These are phyloP conservation scores for Dendrocincla tyrannina DNA, from an alignment of 2,797 vertebrate genomes.

Conservation along the genomic window DNA sequence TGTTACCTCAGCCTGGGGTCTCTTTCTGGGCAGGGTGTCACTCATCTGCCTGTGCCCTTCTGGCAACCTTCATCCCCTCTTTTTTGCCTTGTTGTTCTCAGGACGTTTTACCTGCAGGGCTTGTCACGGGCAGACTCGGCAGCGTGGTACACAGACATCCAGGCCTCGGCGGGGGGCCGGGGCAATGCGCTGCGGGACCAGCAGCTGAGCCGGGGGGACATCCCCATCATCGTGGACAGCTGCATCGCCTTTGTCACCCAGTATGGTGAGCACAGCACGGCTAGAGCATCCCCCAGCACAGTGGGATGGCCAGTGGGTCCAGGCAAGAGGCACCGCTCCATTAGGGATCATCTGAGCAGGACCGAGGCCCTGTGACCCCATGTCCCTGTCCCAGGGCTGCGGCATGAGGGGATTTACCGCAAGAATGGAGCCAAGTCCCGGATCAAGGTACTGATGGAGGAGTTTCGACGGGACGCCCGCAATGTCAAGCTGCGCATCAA, in stretches of 20 bases:
- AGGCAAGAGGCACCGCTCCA: fast-evolving
- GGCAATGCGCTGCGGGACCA: constrained; percentile 90
- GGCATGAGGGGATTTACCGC: constrained; percentile 94
- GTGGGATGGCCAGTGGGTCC: fast-evolving
- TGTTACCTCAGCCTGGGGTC: not conserved
- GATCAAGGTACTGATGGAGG: constrained; percentile 93
- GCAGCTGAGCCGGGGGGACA: constrained; percentile 93
- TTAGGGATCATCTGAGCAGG: not conserved
- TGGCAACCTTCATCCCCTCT: not conserved
- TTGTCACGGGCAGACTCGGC: constrained; percentile 84
- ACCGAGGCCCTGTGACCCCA: fast-evolving
- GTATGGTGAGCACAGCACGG: constrained; percentile 82
- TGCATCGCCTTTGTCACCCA: constrained; percentile 98
- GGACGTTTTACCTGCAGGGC: constrained; percentile 93
- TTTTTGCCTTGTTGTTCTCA: constrained; percentile 68
- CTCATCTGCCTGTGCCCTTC: fast-evolving
- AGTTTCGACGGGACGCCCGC: constrained; percentile 92
- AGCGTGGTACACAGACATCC: constrained; percentile 88
- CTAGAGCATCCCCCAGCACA: fast-evolving
- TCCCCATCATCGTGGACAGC: constrained; percentile 97
- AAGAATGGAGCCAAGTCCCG: constrained; percentile 95
- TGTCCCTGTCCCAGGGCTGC: constrained; percentile 79
- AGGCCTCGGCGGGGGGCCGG: constrained; percentile 86
- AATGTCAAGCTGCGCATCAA: constrained; percentile 93
- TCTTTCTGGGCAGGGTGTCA: not conserved